Evolutionary conservation across 2,888 invertebrate species (phyloP), one percentile per base, ranked within the genome.

Genomic region (Copidosoma aretas): DNA sequence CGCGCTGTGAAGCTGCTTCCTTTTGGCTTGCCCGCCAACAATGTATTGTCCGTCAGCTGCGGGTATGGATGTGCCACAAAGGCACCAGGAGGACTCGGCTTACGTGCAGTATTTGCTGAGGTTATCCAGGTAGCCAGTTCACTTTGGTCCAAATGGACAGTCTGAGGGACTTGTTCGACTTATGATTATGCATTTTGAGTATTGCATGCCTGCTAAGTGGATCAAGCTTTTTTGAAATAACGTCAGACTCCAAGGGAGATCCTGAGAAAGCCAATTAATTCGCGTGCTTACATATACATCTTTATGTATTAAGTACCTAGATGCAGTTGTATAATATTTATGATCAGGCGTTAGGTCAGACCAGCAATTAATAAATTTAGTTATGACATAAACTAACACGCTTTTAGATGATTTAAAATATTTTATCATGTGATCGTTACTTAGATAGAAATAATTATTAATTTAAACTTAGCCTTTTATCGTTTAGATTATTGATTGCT

Each of bases 171-270:
- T 56, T 32, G 10, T 46, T 43, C 8, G 68, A 69, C 69, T 57
- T 68, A 70, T 65, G 64, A 61, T 60, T 71, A 73, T 75, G 70
- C 73, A 74, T 75, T 67, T 67, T 70, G 69, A 71, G 73, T 72
- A 70, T 75, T 64, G 72, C 73, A 72, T 73, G 74, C 71, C 74
- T 71, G 46, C 22, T 25, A n/a, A n/a, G n/a, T 10, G 2, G 15
- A 32, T 19, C 24, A 10, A 19, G 21, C 14, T 21, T 43, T 68
- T 49, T 41, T 43, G 51, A 53, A 56, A 60, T 58, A 52, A 53
- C 25, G 25, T 49, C 46, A 39, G 56, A 51, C 57, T 51, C 19
- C 32, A 10, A 49, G 60, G 51, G 64, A 64, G 60, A 51, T 61
- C 64, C 60, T 60, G 46, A 39, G 19, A 58, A 56, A 4, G 19